These are phyloP conservation scores for Trichomalopsis sarcophagae DNA, from an alignment of 1,140 invertebrate genomes.

Conservation along the genomic window DNA sequence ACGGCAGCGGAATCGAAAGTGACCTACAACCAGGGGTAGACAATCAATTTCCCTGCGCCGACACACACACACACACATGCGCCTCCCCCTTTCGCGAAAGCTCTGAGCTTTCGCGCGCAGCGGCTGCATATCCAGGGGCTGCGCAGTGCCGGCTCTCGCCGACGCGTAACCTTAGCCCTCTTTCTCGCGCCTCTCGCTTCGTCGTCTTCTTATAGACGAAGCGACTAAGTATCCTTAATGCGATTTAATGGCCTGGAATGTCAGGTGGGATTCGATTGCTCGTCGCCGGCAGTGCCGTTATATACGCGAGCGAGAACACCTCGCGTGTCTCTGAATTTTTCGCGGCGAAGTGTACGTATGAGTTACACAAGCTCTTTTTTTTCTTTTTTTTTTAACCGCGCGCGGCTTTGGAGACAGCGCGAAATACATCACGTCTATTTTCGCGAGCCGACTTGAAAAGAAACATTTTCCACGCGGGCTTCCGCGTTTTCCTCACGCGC, in stretches of 20 bases:
- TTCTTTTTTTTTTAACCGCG: no score
- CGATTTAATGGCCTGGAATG: constrained; percentile 40
- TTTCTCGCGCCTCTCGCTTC: not conserved
- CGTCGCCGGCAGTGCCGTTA: not conserved
- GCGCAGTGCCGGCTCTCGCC: not conserved
- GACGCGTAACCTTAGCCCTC: constrained; percentile 22
- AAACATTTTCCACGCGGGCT: not conserved
- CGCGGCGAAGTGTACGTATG: not conserved
- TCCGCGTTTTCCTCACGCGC: constrained; percentile 1
- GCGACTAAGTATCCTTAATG: constrained; percentile 19
- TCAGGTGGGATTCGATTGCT: constrained; percentile 24
- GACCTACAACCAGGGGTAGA: no score
- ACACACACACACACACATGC: not conserved
- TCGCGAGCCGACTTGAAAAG: no score
- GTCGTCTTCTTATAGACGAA: not conserved
- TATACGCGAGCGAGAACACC: not conserved
- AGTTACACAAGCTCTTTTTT: no score
- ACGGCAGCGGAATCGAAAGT: no score
- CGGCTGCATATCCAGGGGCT: not conserved
- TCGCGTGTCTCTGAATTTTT: not conserved
- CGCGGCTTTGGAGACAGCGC: no score
- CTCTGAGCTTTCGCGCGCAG: not conserved
- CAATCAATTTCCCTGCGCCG: no score
- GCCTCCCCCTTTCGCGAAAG: not conserved
- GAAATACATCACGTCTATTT: no score